phyloP scores from a whole-genome alignment of 2,888 invertebrate species.

The Lucinisca nassula region DNA sequence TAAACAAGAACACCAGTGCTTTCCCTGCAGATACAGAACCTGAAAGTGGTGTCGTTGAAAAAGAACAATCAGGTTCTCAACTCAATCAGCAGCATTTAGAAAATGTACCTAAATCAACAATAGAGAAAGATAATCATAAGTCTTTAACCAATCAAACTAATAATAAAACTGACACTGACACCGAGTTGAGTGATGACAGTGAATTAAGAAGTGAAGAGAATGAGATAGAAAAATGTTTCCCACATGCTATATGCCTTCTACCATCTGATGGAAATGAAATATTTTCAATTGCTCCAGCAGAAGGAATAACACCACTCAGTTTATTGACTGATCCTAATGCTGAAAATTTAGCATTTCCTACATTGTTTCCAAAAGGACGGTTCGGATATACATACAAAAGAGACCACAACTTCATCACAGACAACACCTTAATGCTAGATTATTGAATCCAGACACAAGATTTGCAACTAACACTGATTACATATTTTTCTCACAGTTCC shows the following conservation, averaged over 20 bases:
- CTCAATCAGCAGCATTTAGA: background rate
- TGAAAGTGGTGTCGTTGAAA: no score
- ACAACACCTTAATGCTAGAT: slow-evolving; percentile 7
- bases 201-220: background rate
- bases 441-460: slow-evolving; percentile 6
- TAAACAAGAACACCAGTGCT: background rate
- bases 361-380: slow-evolving; percentile 10
- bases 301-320: background rate
- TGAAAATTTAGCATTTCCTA: slow-evolving; percentile 28
- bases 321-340: background rate
- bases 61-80: background rate
- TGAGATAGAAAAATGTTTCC: background rate
- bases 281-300: background rate
- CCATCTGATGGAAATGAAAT: background rate
- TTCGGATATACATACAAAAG: slow-evolving; percentile 8
- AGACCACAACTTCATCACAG: background rate
- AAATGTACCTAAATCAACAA: background rate
- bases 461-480: slow-evolving; percentile 25
- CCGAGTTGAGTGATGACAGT: background rate
- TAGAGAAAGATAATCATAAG: background rate
- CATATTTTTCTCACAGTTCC: background rate
- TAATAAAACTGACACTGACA: background rate
- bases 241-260: background rate
- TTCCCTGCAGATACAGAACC: no score
- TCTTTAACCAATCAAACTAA: background rate